Percentiles rank a stretch among this genome's conserved stretches.
Conservation (phyloP, 2,888 invertebrate genomes). For the Pyrgus malvae region DNA sequence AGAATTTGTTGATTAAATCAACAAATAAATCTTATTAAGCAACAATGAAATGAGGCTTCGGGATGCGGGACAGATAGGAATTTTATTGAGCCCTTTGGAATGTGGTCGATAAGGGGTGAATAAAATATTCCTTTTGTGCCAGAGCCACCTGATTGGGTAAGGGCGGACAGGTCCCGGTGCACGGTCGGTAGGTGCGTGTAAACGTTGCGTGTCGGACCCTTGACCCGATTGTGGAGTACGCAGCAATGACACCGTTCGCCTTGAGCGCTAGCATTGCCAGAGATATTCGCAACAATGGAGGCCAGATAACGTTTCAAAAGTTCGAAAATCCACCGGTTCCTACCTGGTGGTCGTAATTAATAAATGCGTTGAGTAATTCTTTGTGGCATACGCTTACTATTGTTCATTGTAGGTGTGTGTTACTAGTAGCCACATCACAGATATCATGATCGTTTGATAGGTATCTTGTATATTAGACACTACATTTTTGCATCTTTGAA, state of each 20-base stretch:
- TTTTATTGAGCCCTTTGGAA: slow-evolving; percentile 56
- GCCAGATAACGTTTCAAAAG: slow-evolving; percentile 81
- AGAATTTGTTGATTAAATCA: slow-evolving; percentile 4
- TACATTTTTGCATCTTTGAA: neutral
- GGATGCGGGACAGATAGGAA: slow-evolving; percentile 70
- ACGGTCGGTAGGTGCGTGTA: slow-evolving; percentile 35
- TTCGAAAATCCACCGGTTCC: slow-evolving; percentile 77
- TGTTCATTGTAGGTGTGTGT: slow-evolving; percentile 44
- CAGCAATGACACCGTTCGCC: slow-evolving; percentile 81
- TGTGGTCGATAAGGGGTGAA: slow-evolving; percentile 65
- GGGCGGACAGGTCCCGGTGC: slow-evolving; percentile 62
- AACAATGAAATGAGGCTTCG: slow-evolving; percentile 48
- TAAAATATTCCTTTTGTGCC: slow-evolving; percentile 50
- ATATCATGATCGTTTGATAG: neutral
- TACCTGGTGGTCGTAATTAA: slow-evolving; percentile 65
- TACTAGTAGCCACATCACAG: slow-evolving; percentile 14
- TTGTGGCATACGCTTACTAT: slow-evolving; percentile 40
- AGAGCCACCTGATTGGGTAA: slow-evolving; percentile 66
- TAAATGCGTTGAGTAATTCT: slow-evolving; percentile 60
- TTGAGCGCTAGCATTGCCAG: slow-evolving; percentile 81
- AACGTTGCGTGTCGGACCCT: slow-evolving; percentile 53
- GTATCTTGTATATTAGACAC: neutral
- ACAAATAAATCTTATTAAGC: slow-evolving; percentile 53
- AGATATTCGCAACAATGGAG: slow-evolving; percentile 82
- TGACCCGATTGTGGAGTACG: slow-evolving; percentile 78